Evolutionary conservation across 2,797 vertebrate genomes (phyloP).

Genomic region (Dallia pectoralis): DNA sequence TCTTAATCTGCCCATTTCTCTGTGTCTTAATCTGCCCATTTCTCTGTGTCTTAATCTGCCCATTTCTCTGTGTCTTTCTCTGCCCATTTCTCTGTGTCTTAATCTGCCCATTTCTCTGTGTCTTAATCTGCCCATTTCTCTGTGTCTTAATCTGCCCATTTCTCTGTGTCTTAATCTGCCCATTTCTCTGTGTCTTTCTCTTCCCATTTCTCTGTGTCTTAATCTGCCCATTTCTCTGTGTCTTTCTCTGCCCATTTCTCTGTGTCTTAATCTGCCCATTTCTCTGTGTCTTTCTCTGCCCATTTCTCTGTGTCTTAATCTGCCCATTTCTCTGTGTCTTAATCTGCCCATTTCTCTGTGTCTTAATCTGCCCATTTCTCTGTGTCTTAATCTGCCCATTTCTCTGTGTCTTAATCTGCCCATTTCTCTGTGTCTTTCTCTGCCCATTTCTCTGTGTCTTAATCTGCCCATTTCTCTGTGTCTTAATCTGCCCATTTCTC

Average conservation of each 20-base stretch:
- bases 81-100: neutral
- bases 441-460: slow-evolving; percentile 28
- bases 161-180: too few relatives aligned
- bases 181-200: neutral
- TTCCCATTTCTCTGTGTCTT: slow-evolving; percentile 28
- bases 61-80: slow-evolving; percentile 20
- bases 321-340: neutral
- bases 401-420: too few relatives aligned
- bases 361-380: too few relatives aligned
- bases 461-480: neutral
- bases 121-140: too few relatives aligned
- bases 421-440: neutral
- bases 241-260: slow-evolving; percentile 22
- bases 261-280: too few relatives aligned
- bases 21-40: too few relatives aligned
- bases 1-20: slow-evolving; percentile 21
- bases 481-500: slow-evolving; percentile 21
- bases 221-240: neutral
- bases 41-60: slow-evolving; percentile 8
- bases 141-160: slow-evolving; percentile 17
- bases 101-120: slow-evolving; percentile 26
- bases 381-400: slow-evolving; percentile 17
- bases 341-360: slow-evolving; percentile 26
- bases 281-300: slow-evolving; percentile 10
- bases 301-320: slow-evolving; percentile 23